Evolutionary conservation across 2,888 invertebrate species (phyloP).

Genomic region (Nemoura dubitans): DNA sequence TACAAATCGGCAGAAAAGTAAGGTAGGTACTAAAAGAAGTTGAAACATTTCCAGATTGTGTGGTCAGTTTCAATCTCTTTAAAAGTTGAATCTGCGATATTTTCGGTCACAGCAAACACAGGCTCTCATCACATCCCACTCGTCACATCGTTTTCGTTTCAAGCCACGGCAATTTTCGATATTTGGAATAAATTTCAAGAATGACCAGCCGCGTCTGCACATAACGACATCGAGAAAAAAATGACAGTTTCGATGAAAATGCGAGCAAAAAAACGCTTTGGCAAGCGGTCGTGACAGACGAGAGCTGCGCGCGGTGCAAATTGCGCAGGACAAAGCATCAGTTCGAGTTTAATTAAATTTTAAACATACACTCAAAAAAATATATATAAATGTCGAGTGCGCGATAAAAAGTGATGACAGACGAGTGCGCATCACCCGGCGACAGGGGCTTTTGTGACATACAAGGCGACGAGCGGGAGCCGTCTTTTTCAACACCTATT

Average conservation of each 20-base stretch:
- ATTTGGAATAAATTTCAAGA: constrained; percentile 7
- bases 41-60: too few relatives aligned
- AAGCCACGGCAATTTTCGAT: not conserved
- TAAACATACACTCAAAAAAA: not conserved
- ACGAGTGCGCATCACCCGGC: not conserved
- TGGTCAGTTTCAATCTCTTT: too few relatives aligned
- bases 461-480: not conserved
- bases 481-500: not conserved
- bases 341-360: constrained; percentile 7
- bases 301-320: not conserved
- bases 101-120: not conserved
- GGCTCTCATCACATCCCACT: not conserved
- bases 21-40: too few relatives aligned
- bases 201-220: not conserved
- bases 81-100: too few relatives aligned
- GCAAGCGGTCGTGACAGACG: not conserved
- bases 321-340: not conserved
- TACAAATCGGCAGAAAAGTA: too few relatives aligned
- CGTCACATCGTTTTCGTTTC: not conserved
- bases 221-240: not conserved
- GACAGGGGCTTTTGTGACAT: too few relatives aligned
- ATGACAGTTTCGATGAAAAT: not conserved
- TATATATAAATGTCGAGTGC: not conserved
- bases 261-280: not conserved
- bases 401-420: not conserved